A percentile compares a stretch with the other conserved stretches of the same genome.
Conservation (phyloP, 2,888 invertebrate genomes). For the Yponomeuta sedellus region DNA sequence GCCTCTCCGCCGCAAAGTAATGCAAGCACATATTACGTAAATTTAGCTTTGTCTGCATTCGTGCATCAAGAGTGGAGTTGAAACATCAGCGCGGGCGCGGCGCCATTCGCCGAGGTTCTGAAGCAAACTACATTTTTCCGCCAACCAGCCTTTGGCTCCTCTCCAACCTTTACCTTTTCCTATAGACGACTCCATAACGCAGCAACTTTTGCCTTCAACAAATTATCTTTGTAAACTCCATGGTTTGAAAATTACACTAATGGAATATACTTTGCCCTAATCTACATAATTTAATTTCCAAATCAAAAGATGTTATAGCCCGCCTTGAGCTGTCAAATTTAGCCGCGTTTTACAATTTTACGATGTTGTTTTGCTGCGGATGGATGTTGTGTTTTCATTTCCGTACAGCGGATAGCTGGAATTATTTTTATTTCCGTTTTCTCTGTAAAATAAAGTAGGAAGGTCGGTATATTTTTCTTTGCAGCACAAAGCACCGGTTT, state of each 20-base stretch:
- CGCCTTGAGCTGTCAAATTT: neutral
- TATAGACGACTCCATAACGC: conserved; percentile 38
- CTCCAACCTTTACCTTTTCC: conserved; percentile 54
- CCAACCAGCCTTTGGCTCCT: conserved; percentile 40
- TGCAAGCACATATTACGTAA: conserved; percentile 6
- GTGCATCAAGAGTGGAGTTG: conserved; percentile 19
- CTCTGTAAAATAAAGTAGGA: neutral
- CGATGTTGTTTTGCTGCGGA: neutral
- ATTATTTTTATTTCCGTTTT: conserved; percentile 1
- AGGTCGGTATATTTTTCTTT: neutral
- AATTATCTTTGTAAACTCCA: conserved; percentile 40
- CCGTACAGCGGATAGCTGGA: neutral
- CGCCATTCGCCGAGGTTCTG: conserved; percentile 23
- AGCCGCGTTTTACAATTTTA: neutral
- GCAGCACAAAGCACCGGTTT: neutral
- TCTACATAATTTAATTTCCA: neutral
- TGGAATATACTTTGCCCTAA: neutral
- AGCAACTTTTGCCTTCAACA: conserved; percentile 43
- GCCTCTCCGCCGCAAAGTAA: neutral
- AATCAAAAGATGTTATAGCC: neutral
- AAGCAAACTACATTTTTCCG: conserved; percentile 41
- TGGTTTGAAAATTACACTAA: conserved; percentile 36
- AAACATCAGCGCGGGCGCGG: conserved; percentile 6
- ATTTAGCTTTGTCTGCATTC: conserved; percentile 17
- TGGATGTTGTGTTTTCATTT: neutral